Evolutionary conservation across 2,113 vertebrate species (phyloP).

Genomic region (Heterocephalus glaber): DNA sequence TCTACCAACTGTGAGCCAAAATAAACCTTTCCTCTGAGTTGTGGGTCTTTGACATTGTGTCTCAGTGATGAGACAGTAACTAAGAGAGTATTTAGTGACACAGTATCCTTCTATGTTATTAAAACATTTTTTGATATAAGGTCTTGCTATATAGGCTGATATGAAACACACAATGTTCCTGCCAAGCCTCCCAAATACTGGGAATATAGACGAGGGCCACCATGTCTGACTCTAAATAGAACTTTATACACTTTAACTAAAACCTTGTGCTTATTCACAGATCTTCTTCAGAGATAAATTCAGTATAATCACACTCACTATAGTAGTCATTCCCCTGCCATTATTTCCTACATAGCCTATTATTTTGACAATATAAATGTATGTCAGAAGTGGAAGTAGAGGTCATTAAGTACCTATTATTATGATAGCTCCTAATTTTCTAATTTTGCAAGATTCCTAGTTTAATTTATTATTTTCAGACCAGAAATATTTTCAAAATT

Average conservation of each 20-base stretch:
- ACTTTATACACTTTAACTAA: background rate
- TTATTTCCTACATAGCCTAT: background rate
- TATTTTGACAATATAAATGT: background rate
- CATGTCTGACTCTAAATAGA: too few relatives aligned
- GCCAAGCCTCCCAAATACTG: too few relatives aligned
- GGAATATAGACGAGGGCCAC: too few relatives aligned
- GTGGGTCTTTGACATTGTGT: too few relatives aligned
- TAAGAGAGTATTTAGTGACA: too few relatives aligned
- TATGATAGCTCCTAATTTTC: background rate
- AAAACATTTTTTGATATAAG: too few relatives aligned
- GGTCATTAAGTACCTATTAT: background rate
- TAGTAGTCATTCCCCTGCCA: background rate
- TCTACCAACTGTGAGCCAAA: too few relatives aligned
- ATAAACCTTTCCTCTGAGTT: too few relatives aligned
- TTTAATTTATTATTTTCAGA: background rate
- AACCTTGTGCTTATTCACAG: background rate
- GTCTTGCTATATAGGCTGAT: too few relatives aligned
- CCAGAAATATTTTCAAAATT: background rate
- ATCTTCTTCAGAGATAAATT: background rate
- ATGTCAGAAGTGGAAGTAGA: background rate
- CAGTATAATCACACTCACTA: background rate
- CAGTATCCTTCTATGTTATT: too few relatives aligned
- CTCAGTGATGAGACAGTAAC: too few relatives aligned
- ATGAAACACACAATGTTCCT: too few relatives aligned
- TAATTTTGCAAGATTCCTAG: background rate